A percentile compares a stretch with the other conserved stretches of the same genome.
Conservation (phyloP, 1,140 invertebrate genomes). For the Carcinoscorpius rotundicauda region DNA sequence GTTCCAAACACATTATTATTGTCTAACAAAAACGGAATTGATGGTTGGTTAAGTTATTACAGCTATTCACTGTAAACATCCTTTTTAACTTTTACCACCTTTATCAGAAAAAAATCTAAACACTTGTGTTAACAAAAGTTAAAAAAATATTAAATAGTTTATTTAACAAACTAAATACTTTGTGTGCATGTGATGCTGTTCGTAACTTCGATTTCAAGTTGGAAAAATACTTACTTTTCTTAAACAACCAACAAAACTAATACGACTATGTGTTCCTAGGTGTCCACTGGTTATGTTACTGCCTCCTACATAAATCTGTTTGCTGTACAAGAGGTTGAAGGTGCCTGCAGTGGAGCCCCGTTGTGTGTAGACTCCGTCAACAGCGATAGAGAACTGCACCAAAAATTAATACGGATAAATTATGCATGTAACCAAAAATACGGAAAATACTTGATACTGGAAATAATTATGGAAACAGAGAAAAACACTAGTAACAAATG, state of each 20-base stretch:
- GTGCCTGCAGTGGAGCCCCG: slow-evolving; percentile 82
- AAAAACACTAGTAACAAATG: background rate
- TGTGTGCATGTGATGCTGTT: too few species aligned
- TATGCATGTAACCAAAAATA: too few species aligned
- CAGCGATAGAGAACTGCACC: slow-evolving; percentile 71
- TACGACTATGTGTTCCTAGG: slow-evolving; percentile 67
- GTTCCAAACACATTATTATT: too few species aligned
- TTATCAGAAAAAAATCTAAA: too few species aligned
- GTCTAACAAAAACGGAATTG: too few species aligned
- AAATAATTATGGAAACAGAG: background rate
- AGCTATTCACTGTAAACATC: too few species aligned
- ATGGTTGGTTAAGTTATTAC: too few species aligned
- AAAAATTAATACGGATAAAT: slow-evolving; percentile 14
- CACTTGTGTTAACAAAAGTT: too few species aligned
- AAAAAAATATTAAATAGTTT: too few species aligned
- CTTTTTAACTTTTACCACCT: too few species aligned
- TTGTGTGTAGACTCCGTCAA: slow-evolving; percentile 82
- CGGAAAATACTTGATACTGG: background rate
- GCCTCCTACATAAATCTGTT: slow-evolving; percentile 75
- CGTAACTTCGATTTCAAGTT: too few species aligned
- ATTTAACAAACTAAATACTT: too few species aligned
- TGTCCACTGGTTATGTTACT: slow-evolving; percentile 63
- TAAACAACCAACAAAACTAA: slow-evolving; percentile 89
- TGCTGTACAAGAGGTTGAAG: slow-evolving; percentile 78
- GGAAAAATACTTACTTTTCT: slow-evolving; percentile 56